Evolutionary conservation across 64 coral and sea anemone genomes (phyloP), one percentile per base, ranked within the genome.

Genomic region (Stylophora pistillata): DNA sequence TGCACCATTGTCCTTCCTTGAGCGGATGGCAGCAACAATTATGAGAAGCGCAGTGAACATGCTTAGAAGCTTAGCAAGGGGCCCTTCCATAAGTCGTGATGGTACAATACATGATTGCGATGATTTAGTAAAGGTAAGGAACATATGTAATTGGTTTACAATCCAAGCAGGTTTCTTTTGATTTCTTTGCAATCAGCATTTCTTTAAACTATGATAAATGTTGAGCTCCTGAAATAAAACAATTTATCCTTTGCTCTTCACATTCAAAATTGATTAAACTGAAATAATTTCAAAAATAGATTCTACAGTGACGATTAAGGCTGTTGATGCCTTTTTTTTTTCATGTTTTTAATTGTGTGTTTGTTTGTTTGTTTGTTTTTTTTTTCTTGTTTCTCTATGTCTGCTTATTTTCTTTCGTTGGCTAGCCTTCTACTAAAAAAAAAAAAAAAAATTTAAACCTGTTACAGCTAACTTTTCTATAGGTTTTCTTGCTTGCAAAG

Each of bases 81-180:
- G 80, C 13, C 52, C 32, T n/a, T 63, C 80, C 52, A 41, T 84
- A 14, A 70, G 62, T n/a, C 62, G 64, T 9, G 34, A 70, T 65
- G 80, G 65, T 26, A 30, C 80, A 41, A 13, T 70, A 4, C 65
- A 69, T n/a, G 15, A 62, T 4, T 84, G 80, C 69, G 62, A 68
- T 13, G 62, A 84, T 34, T 15, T 23, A 13, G 23, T 84, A 23
- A 84, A 69, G 15, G 80, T 84, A 84, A 68, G 27, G 53, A 70
- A 69, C n/a, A n/a, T n/a, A n/a, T n/a, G n/a, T n/a, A n/a, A n/a
- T n/a, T n/a, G 4, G 23, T 23, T 26, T 26, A 5, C 23, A 1
- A n/a, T n/a, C 9, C 2, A 66, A 66, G 25, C 20, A 29, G 61
- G 10, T 63, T 29, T 52, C 34, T 58, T 1, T 61, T 29, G 12